These are phyloP conservation scores for Nibea coibor DNA, from an alignment of 2,113 vertebrate species.

Conservation along the genomic window DNA sequence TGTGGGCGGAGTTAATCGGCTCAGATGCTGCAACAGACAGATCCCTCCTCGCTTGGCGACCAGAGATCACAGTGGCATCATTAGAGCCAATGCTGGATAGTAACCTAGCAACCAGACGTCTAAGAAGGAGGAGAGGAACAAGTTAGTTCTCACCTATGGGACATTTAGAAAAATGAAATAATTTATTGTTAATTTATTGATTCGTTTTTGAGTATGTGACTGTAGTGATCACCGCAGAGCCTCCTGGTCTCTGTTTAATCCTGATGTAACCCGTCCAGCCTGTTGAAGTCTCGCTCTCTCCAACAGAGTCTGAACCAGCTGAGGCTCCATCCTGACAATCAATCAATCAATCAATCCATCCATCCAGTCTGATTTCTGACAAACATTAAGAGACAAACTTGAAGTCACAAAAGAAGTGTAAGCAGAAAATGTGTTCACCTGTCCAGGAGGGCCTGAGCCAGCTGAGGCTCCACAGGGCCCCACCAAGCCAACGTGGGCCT, in stretches of 20 bases:
- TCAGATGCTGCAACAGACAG: constrained; percentile 36
- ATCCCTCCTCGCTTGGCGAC: constrained; percentile 69
- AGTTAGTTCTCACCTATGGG: not conserved
- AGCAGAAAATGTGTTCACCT: constrained; percentile 50
- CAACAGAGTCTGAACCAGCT: constrained; percentile 77
- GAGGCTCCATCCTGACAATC: constrained; percentile 76
- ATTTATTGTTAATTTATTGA: not conserved
- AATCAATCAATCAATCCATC: not conserved
- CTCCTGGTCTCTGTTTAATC: constrained; percentile 71
- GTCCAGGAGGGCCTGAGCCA: constrained; percentile 80
- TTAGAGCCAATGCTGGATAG: constrained; percentile 70
- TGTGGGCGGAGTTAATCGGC: constrained; percentile 48
- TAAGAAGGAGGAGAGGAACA: constrained; percentile 24
- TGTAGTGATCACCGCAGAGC: constrained; percentile 73
- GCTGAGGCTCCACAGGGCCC: constrained; percentile 69
- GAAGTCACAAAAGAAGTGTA: not conserved
- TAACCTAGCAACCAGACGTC: constrained; percentile 79
- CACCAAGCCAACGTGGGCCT: constrained; percentile 71
- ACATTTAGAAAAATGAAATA: too few species aligned
- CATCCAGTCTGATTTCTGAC: not conserved
- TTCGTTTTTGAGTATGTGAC: not conserved
- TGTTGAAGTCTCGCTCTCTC: constrained; percentile 72
- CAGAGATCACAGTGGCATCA: constrained; percentile 13
- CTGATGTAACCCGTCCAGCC: constrained; percentile 20
- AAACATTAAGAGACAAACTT: not conserved